These are phyloP conservation scores for Apamea sordens DNA, from an alignment of 2,888 invertebrate species.

Conservation along the genomic window DNA sequence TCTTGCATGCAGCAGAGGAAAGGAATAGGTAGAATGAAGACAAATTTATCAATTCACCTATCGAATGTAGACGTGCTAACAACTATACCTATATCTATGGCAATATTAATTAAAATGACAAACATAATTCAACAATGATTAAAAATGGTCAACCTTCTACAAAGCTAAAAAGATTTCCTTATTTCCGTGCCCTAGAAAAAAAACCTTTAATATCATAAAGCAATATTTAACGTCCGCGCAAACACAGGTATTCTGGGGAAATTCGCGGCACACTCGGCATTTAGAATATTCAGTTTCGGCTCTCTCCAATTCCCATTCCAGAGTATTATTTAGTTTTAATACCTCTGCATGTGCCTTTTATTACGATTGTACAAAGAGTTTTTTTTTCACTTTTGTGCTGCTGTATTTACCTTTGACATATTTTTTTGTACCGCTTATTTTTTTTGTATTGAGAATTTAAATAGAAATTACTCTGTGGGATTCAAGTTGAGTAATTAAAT, in stretches of 20 bases:
- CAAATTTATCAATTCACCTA: neutral
- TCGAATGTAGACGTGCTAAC: neutral
- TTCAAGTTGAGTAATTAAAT: neutral
- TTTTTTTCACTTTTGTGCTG: slow-evolving; percentile 29
- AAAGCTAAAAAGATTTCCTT: neutral
- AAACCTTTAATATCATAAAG: slow-evolving; percentile 51
- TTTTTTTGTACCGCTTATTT: slow-evolving; percentile 22
- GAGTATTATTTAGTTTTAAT: slow-evolving; percentile 61
- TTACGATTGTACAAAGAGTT: slow-evolving; percentile 42
- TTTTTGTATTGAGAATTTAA: neutral
- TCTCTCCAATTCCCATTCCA: slow-evolving; percentile 51
- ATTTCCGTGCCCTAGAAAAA: slow-evolving; percentile 21
- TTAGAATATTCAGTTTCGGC: slow-evolving; percentile 64
- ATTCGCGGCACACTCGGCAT: slow-evolving; percentile 54
- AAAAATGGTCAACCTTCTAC: neutral
- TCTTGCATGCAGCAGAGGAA: neutral
- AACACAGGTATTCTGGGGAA: slow-evolving; percentile 60
- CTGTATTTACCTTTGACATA: slow-evolving; percentile 28
- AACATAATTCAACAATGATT: neutral
- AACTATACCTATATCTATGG: neutral
- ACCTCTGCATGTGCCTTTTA: slow-evolving; percentile 47
- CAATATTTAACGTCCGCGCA: slow-evolving; percentile 46
- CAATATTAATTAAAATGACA: neutral
- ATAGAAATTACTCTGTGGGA: no score
- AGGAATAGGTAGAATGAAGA: neutral